A percentile compares a stretch with the other conserved stretches of the same genome.
Conservation (phyloP, 2,113 vertebrate species). For the Zapornia atra region DNA sequence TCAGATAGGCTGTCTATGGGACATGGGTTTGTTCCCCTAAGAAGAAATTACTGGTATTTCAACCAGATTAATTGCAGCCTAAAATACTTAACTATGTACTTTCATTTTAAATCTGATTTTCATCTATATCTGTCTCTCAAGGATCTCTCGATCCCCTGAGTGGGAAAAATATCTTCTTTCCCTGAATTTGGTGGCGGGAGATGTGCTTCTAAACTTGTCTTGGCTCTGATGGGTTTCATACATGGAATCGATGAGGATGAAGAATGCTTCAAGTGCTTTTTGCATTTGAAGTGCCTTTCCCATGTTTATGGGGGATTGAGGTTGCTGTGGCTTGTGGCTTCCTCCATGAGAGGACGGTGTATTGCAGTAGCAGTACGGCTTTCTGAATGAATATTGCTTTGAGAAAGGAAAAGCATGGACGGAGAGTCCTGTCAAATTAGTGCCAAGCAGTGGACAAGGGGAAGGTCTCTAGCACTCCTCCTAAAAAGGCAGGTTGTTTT, state of each 20-base stretch:
- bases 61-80: neutral
- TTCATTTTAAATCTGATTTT: neutral
- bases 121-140: neutral
- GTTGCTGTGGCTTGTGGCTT: neutral
- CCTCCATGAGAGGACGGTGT: neutral
- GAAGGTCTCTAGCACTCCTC: neutral
- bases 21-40: neutral
- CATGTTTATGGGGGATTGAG: neutral
- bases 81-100: neutral
- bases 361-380: neutral
- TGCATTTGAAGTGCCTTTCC: neutral
- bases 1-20: neutral
- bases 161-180: neutral
- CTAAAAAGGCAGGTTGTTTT: neutral
- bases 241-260: neutral
- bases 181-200: neutral
- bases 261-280: neutral
- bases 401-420: neutral
- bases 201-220: neutral
- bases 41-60: neutral
- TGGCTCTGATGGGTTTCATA: neutral
- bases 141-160: accelerated
- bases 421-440: neutral
- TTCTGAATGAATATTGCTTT: neutral
- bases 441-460: neutral